Conservation (phyloP, 2,113 vertebrate species). For the Aix galericulata region DNA sequence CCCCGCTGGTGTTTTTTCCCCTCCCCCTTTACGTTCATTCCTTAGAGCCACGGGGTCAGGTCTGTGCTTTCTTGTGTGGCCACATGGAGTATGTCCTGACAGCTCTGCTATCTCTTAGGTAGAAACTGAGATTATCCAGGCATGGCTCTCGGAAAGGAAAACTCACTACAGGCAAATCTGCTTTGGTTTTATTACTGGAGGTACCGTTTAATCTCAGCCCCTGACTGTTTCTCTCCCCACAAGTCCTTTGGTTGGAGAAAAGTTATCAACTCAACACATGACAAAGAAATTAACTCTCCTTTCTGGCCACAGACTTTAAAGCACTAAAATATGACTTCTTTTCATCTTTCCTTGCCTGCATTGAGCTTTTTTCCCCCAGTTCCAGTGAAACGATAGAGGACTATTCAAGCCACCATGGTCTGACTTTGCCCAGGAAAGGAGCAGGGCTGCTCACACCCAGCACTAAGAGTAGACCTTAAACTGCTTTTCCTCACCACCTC, state of each 20-base stretch:
- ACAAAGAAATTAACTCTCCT: slow-evolving; percentile 25
- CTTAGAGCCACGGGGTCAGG: slow-evolving; percentile 18
- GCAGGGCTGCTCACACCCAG: neutral
- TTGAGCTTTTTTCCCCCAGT: neutral
- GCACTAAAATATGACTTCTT: neutral
- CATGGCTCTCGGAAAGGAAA: neutral
- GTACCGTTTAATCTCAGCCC: slow-evolving; percentile 17
- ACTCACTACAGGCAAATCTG: slow-evolving; percentile 34
- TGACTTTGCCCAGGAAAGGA: neutral
- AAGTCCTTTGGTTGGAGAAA: slow-evolving; percentile 4
- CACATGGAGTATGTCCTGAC: slow-evolving; percentile 11
- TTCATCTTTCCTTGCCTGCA: neutral
- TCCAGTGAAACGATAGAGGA: neutral
- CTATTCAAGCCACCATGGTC: neutral
- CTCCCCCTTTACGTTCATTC: neutral
- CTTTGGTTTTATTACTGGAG: neutral
- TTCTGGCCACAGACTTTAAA: neutral
- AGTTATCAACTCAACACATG: neutral
- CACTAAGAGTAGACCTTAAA: neutral
- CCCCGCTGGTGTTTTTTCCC: neutral
- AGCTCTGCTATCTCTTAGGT: slow-evolving; percentile 61
- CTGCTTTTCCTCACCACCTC: neutral
- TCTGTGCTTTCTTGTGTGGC: slow-evolving; percentile 54
- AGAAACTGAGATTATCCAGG: slow-evolving; percentile 59
- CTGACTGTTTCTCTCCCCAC: slow-evolving; percentile 15